Conservation (phyloP, 2,113 vertebrate species). For the Crotalus viridis region DNA sequence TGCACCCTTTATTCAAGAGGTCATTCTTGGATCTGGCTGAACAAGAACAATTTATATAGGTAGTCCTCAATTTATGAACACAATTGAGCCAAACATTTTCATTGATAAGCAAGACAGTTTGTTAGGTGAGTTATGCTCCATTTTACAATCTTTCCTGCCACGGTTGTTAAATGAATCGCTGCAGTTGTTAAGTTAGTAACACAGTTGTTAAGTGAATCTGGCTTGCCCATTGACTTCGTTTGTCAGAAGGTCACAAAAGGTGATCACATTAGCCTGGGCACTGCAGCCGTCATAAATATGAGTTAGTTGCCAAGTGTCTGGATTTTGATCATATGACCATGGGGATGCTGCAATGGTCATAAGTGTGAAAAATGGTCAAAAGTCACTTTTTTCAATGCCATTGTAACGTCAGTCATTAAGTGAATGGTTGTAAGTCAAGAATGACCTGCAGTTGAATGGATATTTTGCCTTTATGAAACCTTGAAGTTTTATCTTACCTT, state of each 20-base stretch:
- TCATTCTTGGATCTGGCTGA: not conserved
- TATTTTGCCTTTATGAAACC: not conserved
- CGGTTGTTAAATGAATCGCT: not conserved
- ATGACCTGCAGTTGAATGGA: not conserved
- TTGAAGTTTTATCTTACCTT: not conserved
- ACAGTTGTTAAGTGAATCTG: not conserved
- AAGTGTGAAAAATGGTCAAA: not conserved
- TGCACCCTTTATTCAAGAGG: not conserved
- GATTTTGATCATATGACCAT: not conserved
- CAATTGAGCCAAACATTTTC: not conserved
- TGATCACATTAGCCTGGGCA: not conserved
- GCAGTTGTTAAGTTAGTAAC: not conserved
- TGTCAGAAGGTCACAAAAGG: not conserved
- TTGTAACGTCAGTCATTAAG: not conserved
- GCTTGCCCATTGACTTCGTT: not conserved
- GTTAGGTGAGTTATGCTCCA: not conserved
- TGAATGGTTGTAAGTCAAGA: not conserved
- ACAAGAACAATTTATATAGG: not conserved
- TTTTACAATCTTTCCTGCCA: not conserved
- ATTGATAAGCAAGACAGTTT: not conserved
- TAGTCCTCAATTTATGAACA: not conserved
- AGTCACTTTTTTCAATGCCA: not conserved
- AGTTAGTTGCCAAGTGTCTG: not conserved
- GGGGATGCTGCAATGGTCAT: not conserved
- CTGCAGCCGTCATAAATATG: not conserved